Evolutionary conservation across 2,113 vertebrate species (phyloP).

Genomic region (Piliocolobus tephrosceles): DNA sequence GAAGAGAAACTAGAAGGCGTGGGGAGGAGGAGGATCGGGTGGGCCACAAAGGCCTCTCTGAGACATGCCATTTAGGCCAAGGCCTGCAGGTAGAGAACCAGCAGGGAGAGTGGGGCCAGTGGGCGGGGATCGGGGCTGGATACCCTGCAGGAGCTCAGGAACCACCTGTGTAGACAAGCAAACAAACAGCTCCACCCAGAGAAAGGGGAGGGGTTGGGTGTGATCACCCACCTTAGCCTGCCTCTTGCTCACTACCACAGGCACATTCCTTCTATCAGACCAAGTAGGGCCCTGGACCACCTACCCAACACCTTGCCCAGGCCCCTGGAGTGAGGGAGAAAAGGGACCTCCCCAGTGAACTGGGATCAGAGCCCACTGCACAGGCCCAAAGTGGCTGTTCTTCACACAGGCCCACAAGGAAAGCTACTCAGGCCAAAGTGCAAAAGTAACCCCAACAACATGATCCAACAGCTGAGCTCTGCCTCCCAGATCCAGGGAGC

Average conservation of each 20-base stretch:
- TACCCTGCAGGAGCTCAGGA: rapidly evolving
- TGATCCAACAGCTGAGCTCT: not conserved
- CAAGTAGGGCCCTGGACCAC: rapidly evolving
- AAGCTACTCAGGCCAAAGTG: not conserved
- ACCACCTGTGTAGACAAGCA: not conserved
- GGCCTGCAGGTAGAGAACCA: not conserved
- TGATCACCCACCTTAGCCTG: not conserved
- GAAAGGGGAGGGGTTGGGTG: not conserved
- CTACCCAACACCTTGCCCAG: not conserved
- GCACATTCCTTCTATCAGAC: not conserved
- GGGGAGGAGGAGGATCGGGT: not conserved
- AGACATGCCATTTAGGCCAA: rapidly evolving
- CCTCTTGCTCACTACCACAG: not conserved
- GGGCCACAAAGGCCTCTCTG: not conserved
- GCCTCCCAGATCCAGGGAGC: not conserved
- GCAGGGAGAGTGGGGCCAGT: not conserved
- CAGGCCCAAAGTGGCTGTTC: too few species aligned
- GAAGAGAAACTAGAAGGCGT: not conserved
- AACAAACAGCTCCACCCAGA: not conserved
- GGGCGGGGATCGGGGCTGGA: too few species aligned
- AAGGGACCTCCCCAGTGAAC: not conserved
- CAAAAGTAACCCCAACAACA: not conserved
- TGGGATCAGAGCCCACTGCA: not conserved
- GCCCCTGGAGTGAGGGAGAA: too few species aligned
- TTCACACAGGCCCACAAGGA: not conserved